Evolutionary conservation across 2,888 invertebrate genomes (phyloP).

Genomic region (Elysia crispata): DNA sequence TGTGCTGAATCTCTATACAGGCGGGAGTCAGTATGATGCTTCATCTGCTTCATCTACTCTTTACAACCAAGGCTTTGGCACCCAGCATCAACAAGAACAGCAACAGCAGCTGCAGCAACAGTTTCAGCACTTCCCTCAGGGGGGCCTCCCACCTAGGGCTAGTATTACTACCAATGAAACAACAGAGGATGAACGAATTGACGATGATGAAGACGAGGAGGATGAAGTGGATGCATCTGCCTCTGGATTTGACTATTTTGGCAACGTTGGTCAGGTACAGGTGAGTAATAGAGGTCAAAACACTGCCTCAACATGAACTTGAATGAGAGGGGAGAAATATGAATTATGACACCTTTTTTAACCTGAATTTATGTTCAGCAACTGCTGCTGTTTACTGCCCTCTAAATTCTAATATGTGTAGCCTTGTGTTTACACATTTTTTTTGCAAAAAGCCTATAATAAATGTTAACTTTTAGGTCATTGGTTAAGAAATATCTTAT

Average conservation of each 20-base stretch:
- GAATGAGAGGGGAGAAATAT: no score
- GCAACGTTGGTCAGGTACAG: no score
- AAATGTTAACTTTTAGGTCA: no score
- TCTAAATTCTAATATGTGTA: no score
- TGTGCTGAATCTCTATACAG: not conserved
- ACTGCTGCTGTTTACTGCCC: no score
- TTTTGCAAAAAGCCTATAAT: no score
- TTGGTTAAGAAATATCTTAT: no score
- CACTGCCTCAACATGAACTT: no score
- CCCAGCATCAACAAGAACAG: conserved; percentile 23
- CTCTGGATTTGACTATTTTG: conserved; percentile 59
- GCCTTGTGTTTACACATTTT: no score
- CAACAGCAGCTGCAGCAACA: conserved; percentile 3
- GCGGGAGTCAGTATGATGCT: not conserved
- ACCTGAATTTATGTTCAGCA: no score
- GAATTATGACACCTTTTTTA: no score
- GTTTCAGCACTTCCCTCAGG: conserved; percentile 51
- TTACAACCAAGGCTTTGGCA: not conserved
- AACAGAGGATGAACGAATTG: conserved; percentile 53
- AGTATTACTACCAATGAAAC: conserved; percentile 52
- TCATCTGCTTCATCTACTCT: conserved; percentile 27
- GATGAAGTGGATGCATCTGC: not conserved
- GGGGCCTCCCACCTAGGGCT: conserved; percentile 52
- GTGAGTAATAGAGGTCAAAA: no score
- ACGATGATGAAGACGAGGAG: conserved; percentile 50